These are phyloP conservation scores for Hydrolagus affinis DNA, from an alignment of 2,113 vertebrate species.

Conservation along the genomic window DNA sequence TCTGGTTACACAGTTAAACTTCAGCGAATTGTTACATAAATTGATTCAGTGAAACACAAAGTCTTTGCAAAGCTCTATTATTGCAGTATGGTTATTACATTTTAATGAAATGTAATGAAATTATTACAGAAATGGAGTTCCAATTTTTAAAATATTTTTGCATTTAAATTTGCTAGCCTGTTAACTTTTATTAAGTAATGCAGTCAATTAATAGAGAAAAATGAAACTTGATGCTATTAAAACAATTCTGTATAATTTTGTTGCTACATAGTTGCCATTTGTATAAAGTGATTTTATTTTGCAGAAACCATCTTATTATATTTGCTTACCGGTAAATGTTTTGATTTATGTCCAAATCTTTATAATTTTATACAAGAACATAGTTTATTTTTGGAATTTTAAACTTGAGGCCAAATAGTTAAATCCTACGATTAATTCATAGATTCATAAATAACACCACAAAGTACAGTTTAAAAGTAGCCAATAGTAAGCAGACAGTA, in stretches of 20 bases:
- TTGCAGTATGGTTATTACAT: background rate
- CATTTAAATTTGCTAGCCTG: background rate
- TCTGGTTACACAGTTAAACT: background rate
- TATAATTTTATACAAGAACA: background rate
- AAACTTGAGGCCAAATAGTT: slow-evolving; percentile 20
- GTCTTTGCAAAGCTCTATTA: background rate
- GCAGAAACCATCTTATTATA: background rate
- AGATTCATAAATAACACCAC: too few species aligned
- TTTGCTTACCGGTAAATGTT: background rate
- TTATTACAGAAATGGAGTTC: too few species aligned
- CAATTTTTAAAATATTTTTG: too few species aligned
- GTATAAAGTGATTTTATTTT: background rate
- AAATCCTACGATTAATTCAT: too few species aligned
- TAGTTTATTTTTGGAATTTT: background rate
- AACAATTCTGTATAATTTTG: too few species aligned
- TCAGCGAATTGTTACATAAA: background rate
- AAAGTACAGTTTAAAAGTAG: too few species aligned
- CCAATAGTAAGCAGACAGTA: too few species aligned
- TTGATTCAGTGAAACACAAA: background rate
- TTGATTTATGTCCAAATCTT: background rate
- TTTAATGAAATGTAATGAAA: too few species aligned
- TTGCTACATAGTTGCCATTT: background rate
- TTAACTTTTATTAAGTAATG: background rate
- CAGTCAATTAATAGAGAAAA: background rate
- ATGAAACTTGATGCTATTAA: background rate